These are phyloP conservation scores for Arge pagana DNA, from an alignment of 2,888 invertebrate genomes.

Conservation along the genomic window DNA sequence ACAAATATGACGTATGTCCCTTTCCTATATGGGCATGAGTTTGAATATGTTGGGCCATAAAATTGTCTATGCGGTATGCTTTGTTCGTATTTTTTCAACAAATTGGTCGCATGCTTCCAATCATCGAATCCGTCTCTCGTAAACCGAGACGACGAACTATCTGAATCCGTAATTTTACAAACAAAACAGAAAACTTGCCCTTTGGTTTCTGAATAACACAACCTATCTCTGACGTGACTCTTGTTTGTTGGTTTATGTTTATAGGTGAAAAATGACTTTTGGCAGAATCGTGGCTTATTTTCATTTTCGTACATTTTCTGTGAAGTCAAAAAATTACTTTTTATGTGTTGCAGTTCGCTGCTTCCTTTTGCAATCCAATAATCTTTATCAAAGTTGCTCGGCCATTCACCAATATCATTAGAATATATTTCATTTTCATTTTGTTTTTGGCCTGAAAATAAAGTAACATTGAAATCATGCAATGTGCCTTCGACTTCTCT, in stretches of 20 bases:
- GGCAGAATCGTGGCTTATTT: conserved; percentile 22
- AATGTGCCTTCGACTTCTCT: conserved; percentile 15
- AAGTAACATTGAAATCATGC: conserved; percentile 7
- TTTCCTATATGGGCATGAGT: conserved; percentile 11
- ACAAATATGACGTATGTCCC: conserved; percentile 15
- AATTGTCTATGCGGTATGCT: conserved; percentile 25
- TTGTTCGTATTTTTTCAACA: conserved; percentile 18
- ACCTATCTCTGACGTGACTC: conserved; percentile 23
- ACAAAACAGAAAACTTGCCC: conserved; percentile 22
- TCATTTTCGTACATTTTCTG: conserved; percentile 21
- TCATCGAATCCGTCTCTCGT: conserved; percentile 21
- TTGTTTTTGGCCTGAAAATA: conserved; percentile 17
- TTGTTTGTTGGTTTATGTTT: conserved; percentile 21
- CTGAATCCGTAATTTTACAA: conserved; percentile 17
- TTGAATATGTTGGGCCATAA: conserved; percentile 9
- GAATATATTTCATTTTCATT: conserved; percentile 16
- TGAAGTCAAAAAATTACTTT: conserved; percentile 19
- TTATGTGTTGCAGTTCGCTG: conserved; percentile 22
- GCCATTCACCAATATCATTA: conserved; percentile 12
- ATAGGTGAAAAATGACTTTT: conserved; percentile 21
- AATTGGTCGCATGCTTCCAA: conserved; percentile 13
- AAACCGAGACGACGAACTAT: conserved; percentile 20
- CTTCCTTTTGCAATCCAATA: conserved; percentile 21
- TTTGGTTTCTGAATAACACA: conserved; percentile 19
- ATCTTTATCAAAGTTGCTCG: conserved; percentile 6